Conservation (phyloP, 2,113 vertebrate genomes). For the Origma solitaria region DNA sequence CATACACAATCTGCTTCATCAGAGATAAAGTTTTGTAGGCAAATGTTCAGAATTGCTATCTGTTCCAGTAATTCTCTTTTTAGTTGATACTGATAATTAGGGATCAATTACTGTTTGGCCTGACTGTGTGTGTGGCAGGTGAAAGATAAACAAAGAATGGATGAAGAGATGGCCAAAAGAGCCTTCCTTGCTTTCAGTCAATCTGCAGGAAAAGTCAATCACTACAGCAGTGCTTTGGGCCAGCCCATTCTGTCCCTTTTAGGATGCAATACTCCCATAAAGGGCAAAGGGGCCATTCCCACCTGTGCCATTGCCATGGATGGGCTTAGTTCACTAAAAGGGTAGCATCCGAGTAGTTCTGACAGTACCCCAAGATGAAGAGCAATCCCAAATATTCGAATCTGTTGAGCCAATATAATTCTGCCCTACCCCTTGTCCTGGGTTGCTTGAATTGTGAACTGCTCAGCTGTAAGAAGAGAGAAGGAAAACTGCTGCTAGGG, state of each 20-base stretch:
- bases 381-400: background rate
- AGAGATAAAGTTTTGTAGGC: background rate
- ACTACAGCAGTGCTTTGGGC: background rate
- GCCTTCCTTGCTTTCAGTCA: background rate
- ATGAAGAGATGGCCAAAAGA: background rate
- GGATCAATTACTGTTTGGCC: background rate
- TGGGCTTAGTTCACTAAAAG: background rate
- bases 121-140: background rate
- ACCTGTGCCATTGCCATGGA: background rate
- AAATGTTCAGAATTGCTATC: background rate
- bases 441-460: background rate
- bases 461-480: background rate
- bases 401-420: background rate
- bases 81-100: background rate
- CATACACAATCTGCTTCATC: background rate
- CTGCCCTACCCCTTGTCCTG: background rate
- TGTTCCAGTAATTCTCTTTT: background rate
- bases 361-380: background rate
- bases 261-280: background rate
- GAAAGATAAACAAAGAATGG: background rate
- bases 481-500: background rate
- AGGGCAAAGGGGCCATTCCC: background rate
- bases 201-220: background rate
- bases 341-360: rapidly evolving
- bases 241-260: background rate